A percentile compares a stretch with the other conserved stretches of the same genome.
phyloP scores from a whole-genome alignment of 2,888 invertebrate species.

The Mesorhabditis belari region DNA sequence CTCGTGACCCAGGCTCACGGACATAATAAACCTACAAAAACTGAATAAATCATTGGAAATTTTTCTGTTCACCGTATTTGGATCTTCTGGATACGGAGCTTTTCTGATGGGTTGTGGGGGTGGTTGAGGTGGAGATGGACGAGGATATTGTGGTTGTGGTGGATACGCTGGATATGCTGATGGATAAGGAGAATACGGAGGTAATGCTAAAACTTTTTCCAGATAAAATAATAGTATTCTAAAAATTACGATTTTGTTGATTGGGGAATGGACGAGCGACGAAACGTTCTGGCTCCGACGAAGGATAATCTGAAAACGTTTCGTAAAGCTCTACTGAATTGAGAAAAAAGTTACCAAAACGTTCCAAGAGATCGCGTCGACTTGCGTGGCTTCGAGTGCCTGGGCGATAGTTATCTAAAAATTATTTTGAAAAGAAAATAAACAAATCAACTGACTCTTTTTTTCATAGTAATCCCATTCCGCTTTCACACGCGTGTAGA shows the following conservation, averaged over 20 bases:
- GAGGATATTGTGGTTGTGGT: not conserved
- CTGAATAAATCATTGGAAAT: not conserved
- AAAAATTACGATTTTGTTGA: not conserved
- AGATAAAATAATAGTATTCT: not conserved
- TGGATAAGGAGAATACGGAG: not conserved
- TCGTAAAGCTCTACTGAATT: too few relatives aligned
- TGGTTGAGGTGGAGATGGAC: constrained; percentile 12
- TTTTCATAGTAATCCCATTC: constrained; percentile 45
- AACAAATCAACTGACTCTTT: constrained; percentile 14
- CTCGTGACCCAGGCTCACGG: not conserved
- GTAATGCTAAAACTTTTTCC: not conserved
- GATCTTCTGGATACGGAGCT: constrained; percentile 26
- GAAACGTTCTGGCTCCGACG: not conserved
- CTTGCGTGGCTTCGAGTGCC: constrained; percentile 8
- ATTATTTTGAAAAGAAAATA: too few relatives aligned
- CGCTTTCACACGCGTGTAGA: constrained; percentile 40
- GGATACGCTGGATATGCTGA: not conserved
- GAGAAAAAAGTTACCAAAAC: constrained; percentile 14
- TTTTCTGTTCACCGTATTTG: constrained; percentile 7
- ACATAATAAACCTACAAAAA: not conserved
- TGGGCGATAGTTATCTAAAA: not conserved
- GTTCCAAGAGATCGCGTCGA: constrained; percentile 19
- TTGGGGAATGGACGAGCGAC: not conserved
- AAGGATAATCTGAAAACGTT: too few relatives aligned
- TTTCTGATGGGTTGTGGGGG: constrained; percentile 19